phyloP scores from a whole-genome alignment of 2,797 vertebrate genomes.

The Girardinus metallicus region DNA sequence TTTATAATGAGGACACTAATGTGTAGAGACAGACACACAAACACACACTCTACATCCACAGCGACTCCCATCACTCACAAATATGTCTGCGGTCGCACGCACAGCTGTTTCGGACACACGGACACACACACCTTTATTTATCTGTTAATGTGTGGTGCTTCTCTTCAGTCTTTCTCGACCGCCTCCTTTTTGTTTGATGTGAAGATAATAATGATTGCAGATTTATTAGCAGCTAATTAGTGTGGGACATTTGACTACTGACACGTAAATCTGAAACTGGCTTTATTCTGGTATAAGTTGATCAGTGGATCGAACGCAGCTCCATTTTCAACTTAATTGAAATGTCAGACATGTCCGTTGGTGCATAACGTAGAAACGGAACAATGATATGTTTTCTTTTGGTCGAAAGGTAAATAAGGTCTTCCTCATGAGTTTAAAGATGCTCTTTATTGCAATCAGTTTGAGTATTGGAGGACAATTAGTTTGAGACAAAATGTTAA shows the following conservation, averaged over 20 bases:
- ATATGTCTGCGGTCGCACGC: background rate
- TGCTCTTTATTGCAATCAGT: background rate
- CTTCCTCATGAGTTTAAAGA: too few relatives aligned
- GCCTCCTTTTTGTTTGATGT: background rate
- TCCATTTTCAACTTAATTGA: constrained; percentile 5
- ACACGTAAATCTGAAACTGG: background rate
- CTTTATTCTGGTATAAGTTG: background rate
- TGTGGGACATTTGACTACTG: background rate
- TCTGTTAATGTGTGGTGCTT: background rate
- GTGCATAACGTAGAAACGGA: background rate
- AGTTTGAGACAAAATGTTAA: background rate
- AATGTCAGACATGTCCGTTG: background rate
- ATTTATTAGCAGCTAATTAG: background rate
- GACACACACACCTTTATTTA: background rate
- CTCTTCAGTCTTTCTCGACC: background rate
- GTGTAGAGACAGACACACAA: constrained; percentile 21
- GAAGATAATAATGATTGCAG: background rate
- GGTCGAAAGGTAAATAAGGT: background rate
- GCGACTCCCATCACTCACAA: constrained; percentile 7
- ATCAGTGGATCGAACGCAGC: background rate
- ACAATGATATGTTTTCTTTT: background rate
- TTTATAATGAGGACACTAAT: constrained; percentile 55
- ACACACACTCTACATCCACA: background rate
- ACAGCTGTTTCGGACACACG: background rate
- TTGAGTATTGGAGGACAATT: constrained; percentile 1